Percentiles rank a stretch among this genome's conserved stretches.
Evolutionary conservation across 2,888 invertebrate species (phyloP).

Genomic region (Volucella inanis): DNA sequence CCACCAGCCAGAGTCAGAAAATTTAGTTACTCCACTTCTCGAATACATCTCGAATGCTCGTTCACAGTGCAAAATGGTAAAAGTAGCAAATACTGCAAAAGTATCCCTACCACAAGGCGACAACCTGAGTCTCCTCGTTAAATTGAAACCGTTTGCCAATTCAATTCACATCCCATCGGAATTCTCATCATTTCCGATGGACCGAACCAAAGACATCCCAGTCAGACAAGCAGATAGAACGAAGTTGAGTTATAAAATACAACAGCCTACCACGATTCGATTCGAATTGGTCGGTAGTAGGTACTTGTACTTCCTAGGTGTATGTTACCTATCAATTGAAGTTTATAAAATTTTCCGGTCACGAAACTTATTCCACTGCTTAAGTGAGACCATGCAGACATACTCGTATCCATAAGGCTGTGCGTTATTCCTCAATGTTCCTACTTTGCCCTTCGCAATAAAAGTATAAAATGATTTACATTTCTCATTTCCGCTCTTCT

Average conservation of each 20-base stretch:
- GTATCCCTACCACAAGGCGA: conserved; percentile 7
- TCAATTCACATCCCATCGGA: conserved; percentile 67
- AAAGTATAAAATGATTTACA: conserved; percentile 66
- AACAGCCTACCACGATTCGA: conserved; percentile 18
- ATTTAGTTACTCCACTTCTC: conserved; percentile 14
- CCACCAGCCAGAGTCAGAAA: conserved; percentile 19
- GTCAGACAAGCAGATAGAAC: not conserved
- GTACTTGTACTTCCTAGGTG: too few species aligned
- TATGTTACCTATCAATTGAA: conserved; percentile 18
- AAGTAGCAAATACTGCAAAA: conserved; percentile 22
- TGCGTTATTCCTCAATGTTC: not conserved
- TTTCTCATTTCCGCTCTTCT: conserved; percentile 58
- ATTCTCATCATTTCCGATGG: conserved; percentile 66
- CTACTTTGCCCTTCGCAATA: conserved; percentile 8
- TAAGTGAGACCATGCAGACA: not conserved
- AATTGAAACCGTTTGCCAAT: conserved; percentile 61
- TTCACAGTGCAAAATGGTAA: conserved; percentile 7
- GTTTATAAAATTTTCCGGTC: conserved; percentile 64
- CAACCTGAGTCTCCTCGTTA: conserved; percentile 52
- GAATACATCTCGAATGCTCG: conserved; percentile 32
- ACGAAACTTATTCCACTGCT: conserved; percentile 57
- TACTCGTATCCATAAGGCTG: not conserved
- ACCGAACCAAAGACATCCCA: conserved; percentile 52
- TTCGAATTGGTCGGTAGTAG: conserved; percentile 4
- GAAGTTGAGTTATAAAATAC: not conserved